Conservation (phyloP, 2,888 invertebrate genomes). For the Epinotia brunnichana region DNA sequence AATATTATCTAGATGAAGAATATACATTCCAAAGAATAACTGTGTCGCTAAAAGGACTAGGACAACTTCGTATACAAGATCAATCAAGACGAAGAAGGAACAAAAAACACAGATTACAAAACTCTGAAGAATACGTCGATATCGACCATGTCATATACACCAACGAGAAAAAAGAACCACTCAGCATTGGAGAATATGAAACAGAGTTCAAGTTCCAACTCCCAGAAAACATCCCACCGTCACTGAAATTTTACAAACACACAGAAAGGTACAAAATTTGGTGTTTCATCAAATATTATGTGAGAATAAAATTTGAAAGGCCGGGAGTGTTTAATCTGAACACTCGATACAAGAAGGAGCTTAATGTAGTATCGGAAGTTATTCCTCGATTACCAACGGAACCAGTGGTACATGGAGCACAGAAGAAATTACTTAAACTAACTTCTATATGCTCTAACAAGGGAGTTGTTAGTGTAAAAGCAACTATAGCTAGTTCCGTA, state of each 20-base stretch:
- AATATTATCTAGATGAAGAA: constrained; percentile 34
- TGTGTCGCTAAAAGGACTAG: constrained; percentile 38
- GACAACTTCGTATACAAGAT: constrained; percentile 17
- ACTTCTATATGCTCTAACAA: constrained; percentile 31
- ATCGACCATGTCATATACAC: constrained; percentile 33
- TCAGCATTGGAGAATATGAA: constrained; percentile 26
- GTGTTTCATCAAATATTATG: constrained; percentile 39
- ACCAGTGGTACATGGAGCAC: constrained; percentile 25
- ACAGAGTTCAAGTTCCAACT: constrained; percentile 34
- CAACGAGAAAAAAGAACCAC: constrained; percentile 21
- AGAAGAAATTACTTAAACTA: constrained; percentile 33
- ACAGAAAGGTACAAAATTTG: constrained; percentile 28
- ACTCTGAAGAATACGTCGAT: constrained; percentile 34
- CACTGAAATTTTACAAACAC: constrained; percentile 25
- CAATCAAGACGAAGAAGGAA: constrained; percentile 20
- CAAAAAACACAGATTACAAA: constrained; percentile 8
- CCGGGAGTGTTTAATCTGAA: constrained; percentile 29
- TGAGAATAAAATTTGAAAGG: constrained; percentile 42
- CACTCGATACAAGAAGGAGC: constrained; percentile 34
- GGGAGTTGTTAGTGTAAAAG: constrained; percentile 24
- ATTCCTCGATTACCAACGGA: constrained; percentile 24
- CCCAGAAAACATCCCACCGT: constrained; percentile 33
- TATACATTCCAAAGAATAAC: constrained; percentile 29
- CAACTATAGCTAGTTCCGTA: constrained; percentile 25
- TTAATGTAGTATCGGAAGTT: constrained; percentile 22